Percentiles rank a stretch among this genome's conserved stretches.
Evolutionary conservation across 2,888 invertebrate genomes (phyloP).

Genomic region (Mamestra brassicae): DNA sequence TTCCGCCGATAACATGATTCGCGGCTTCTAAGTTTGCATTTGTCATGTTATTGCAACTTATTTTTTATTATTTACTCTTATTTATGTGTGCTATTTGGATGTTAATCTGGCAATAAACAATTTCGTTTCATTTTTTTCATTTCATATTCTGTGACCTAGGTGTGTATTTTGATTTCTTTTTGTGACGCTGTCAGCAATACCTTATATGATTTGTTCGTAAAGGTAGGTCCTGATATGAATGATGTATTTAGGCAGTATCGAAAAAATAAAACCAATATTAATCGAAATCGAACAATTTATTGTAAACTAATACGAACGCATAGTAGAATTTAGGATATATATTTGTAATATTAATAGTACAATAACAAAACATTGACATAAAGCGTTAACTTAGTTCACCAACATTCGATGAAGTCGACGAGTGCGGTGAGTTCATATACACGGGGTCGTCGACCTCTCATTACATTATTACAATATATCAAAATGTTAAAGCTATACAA

Average conservation of each 20-base stretch:
- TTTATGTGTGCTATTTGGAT: too few relatives aligned
- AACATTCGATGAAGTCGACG: slow-evolving; percentile 87
- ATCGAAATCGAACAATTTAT: slow-evolving; percentile 89
- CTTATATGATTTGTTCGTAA: neutral
- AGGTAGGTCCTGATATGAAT: neutral
- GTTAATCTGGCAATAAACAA: too few relatives aligned
- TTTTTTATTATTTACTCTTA: too few relatives aligned
- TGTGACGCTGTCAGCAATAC: neutral
- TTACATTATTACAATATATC: slow-evolving; percentile 80
- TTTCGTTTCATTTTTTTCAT: too few relatives aligned
- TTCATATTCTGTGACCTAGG: neutral
- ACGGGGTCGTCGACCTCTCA: slow-evolving; percentile 64
- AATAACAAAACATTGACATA: slow-evolving; percentile 88
- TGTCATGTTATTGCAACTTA: too few relatives aligned
- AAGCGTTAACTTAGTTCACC: slow-evolving; percentile 88
- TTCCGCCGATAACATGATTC: too few relatives aligned
- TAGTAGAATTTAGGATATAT: slow-evolving; percentile 90
- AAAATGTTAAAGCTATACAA: slow-evolving; percentile 88
- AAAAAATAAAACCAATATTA: slow-evolving; percentile 48
- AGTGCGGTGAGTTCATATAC: slow-evolving; percentile 76
- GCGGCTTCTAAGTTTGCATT: too few relatives aligned
- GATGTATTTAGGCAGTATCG: neutral
- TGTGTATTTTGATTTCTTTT: neutral
- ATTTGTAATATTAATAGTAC: slow-evolving; percentile 88
- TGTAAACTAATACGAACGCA: slow-evolving; percentile 90